Percentiles rank a stretch among this genome's conserved stretches.
phyloP scores from a whole-genome alignment of 1,140 invertebrate species.

The Helicorthomorpha holstii region DNA sequence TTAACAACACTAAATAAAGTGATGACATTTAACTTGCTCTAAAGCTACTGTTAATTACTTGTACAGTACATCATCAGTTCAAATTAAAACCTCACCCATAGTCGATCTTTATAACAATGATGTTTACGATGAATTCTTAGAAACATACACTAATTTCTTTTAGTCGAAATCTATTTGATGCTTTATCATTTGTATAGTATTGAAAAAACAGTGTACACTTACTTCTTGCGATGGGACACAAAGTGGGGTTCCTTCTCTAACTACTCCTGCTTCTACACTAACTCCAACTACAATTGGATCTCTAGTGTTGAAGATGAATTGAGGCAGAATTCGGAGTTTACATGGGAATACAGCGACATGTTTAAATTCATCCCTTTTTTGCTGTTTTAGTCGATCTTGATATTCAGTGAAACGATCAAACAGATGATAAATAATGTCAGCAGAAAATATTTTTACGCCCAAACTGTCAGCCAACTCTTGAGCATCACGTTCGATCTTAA shows the following conservation, averaged over 20 bases:
- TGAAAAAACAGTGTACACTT: too few relatives aligned
- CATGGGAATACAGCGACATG: constrained; percentile 96
- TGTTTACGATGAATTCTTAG: too few relatives aligned
- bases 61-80: too few relatives aligned
- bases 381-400: constrained; percentile 78
- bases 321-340: constrained; percentile 67
- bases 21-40: too few relatives aligned
- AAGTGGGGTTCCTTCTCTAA: constrained; percentile 90
- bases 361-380: constrained; percentile 87
- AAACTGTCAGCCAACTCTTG: constrained; percentile 89
- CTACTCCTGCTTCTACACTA: constrained; percentile 82
- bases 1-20: too few relatives aligned
- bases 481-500: constrained; percentile 93
- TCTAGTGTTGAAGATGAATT: constrained; percentile 92
- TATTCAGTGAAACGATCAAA: constrained; percentile 95
- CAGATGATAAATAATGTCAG: constrained; percentile 99
- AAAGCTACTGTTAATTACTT: too few relatives aligned
- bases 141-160: too few relatives aligned
- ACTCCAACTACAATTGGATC: constrained; percentile 97
- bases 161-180: too few relatives aligned
- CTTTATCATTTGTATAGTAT: too few relatives aligned
- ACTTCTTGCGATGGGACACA: constrained; percentile 92
- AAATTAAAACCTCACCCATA: too few relatives aligned
- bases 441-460: constrained; percentile 93
- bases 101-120: too few relatives aligned